Evolutionary conservation across 2,113 vertebrate species (phyloP), one percentile per base, ranked within the genome.

Genomic region (Zingel zingel): DNA sequence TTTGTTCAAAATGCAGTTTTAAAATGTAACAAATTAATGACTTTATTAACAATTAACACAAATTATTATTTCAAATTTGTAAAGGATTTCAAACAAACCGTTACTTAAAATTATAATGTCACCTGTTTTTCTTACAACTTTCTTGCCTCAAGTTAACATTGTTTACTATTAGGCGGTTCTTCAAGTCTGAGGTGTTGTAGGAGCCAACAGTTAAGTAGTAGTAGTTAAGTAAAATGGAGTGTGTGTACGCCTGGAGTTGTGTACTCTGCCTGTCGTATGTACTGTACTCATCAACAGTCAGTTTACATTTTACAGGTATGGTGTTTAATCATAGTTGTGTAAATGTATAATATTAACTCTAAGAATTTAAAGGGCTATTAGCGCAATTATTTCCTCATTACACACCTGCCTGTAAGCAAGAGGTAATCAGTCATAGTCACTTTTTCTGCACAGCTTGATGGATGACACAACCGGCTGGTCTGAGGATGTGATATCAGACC

Each of bases 391-490:
- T 63, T 30, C 6, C 11, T 39, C 14, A 9, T 64, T 23, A 18
- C 45, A 57, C 16, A 10, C 58, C 58, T 51, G 19, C 15, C 36
- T 48, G 45, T 6, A 39, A 2, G 21, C 33, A 19, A 8, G 67
- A 63, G 63, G 39, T 45, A 56, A 75, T 83, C 58, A 21, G 45
- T 83, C 65, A 54, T 27, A 0, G 65, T 61, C 45, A 4, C 33
- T 23, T 59, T 27, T 54, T 33, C 36, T 53, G 51, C 39, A 56
- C 83, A 63, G 11, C 33, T 67, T 64, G 50, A 58, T 74, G 36
- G 64, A 53, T 2, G 23, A 39, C 57, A 47, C 57, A 81, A 43
- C 54, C 48, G 63, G 67, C 54, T 82, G 75, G 18, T 71, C 43
- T 21, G 1, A 77, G 25, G 67, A 57, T 68, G 57, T 45, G 69